Conservation (phyloP, 2,888 invertebrate species). For the Allacma fusca region DNA sequence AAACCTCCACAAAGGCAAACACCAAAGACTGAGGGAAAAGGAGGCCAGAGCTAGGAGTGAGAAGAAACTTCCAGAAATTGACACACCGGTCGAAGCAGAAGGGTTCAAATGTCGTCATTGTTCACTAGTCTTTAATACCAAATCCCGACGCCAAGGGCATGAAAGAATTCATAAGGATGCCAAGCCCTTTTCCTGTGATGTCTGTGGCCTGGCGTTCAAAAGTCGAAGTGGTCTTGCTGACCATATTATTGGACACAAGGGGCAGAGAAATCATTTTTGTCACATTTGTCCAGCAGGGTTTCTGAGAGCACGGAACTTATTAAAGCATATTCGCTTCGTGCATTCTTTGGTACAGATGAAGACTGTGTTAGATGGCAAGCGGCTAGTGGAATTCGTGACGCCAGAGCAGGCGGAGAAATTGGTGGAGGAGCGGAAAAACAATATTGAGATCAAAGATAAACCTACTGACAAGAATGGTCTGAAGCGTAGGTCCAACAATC, state of each 20-base stretch:
- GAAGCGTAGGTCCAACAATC: too few species aligned
- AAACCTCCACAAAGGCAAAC: conserved; percentile 17
- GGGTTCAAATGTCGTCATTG: neutral
- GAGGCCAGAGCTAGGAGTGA: too few species aligned
- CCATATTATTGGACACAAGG: conserved; percentile 14
- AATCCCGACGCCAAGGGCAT: neutral
- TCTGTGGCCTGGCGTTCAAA: conserved; percentile 1
- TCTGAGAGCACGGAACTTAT: conserved; percentile 5
- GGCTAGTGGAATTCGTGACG: conserved; percentile 9
- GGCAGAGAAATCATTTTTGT: conserved; percentile 19
- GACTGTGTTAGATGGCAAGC: conserved; percentile 15
- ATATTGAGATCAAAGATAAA: too few species aligned
- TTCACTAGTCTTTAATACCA: neutral
- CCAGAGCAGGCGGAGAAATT: neutral
- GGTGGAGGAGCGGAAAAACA: conserved; percentile 4
- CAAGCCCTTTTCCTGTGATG: too few species aligned
- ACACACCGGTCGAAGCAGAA: neutral
- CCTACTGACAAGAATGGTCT: too few species aligned
- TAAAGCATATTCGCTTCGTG: conserved; percentile 25
- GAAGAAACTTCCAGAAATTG: too few species aligned
- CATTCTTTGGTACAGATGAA: conserved; percentile 22
- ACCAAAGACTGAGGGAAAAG: conserved; percentile 6
- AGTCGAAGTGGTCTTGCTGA: neutral
- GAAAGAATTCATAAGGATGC: neutral
- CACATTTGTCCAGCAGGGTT: conserved; percentile 29